Evolutionary conservation across 2,888 invertebrate genomes (phyloP), one percentile per base, ranked within the genome.

Genomic region (Hirtodrosophila cameraria): DNA sequence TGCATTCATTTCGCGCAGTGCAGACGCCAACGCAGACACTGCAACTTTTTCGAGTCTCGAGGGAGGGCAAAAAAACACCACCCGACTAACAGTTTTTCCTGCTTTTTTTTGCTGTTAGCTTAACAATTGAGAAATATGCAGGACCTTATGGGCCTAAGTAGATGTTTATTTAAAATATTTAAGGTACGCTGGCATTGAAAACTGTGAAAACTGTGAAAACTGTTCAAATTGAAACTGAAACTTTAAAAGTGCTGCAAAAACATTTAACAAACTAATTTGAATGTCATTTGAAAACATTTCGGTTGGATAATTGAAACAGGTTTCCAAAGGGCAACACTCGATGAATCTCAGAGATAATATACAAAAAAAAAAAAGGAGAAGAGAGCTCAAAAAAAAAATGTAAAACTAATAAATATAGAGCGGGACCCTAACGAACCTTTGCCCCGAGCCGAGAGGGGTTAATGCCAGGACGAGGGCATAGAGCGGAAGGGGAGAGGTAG

Each of bases 251-350:
- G 39, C 39, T 3, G 13, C 2, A 25, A 2, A 55, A 42, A 30
- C 13, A 46, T 57, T 77, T 77, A 59, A 62, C 59, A 72, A 82
- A 82, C 82, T 78, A 85, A 79, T 79, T 79, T 74, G 57, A 60
- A 27, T 50, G 33, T 11, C 28, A 46, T 54, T 36, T 50, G 16
- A 27, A n/a, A 27, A 73, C 61, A 72, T 57, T n/a, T 33, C 43
- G 46, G 53, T 54, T 53, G 13, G 49, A 33, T 59, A 62, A 66
- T 61, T 62, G 54, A 61, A 81, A 75, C 78, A 28, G 55, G 75
- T 77, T 78, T 55, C n/a, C n/a, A 15, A 52, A 42, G 54, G 28
- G 28, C 20, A 49, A 28, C 41, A 63, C 20, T 58, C 63, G 79
- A 82, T 82, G 49, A 54, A 66, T 45, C 59, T 39, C 48, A 16